phyloP scores from a whole-genome alignment of 2,888 invertebrate genomes.

The Cistogaster globosa region DNA sequence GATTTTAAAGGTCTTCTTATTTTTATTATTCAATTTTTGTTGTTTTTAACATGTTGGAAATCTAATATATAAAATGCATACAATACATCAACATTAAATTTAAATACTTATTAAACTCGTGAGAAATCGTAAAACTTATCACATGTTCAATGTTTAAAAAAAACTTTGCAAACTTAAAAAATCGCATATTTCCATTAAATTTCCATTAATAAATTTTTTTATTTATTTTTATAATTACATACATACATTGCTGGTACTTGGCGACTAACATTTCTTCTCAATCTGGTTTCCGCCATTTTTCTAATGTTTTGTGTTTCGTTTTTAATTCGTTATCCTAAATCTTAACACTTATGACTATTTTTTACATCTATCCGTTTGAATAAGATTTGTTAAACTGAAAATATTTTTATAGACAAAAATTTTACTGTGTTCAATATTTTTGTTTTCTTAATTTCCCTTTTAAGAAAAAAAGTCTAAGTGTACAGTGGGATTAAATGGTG shows the following conservation, averaged over 20 bases:
- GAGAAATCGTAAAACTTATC: slow-evolving; percentile 5
- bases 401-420: slow-evolving; percentile 15
- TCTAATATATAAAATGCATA: not conserved
- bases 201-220: not conserved
- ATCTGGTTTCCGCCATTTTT: slow-evolving; percentile 78
- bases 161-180: slow-evolving; percentile 13
- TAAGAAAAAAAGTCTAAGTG: slow-evolving; percentile 2
- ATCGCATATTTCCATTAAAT: slow-evolving; percentile 33
- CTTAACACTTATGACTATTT: not conserved
- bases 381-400: slow-evolving; percentile 46
- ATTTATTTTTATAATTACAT: slow-evolving; percentile 70
- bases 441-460: slow-evolving; percentile 30
- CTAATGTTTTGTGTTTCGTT: not conserved
- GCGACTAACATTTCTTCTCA: slow-evolving; percentile 78
- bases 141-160: not conserved
- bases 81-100: too few relatives aligned
- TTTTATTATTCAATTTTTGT: too few relatives aligned
- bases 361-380: slow-evolving; percentile 40
- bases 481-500: slow-evolving; percentile 37
- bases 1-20: too few relatives aligned
- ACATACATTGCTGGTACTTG: slow-evolving; percentile 77
- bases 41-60: too few relatives aligned
- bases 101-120: not conserved
- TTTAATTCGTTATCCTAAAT: slow-evolving; percentile 24
- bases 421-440: slow-evolving; percentile 10